A percentile compares a stretch with the other conserved stretches of the same genome.
These are phyloP conservation scores for Clarias magur DNA, from an alignment of 2,113 vertebrate genomes.

Conservation along the genomic window DNA sequence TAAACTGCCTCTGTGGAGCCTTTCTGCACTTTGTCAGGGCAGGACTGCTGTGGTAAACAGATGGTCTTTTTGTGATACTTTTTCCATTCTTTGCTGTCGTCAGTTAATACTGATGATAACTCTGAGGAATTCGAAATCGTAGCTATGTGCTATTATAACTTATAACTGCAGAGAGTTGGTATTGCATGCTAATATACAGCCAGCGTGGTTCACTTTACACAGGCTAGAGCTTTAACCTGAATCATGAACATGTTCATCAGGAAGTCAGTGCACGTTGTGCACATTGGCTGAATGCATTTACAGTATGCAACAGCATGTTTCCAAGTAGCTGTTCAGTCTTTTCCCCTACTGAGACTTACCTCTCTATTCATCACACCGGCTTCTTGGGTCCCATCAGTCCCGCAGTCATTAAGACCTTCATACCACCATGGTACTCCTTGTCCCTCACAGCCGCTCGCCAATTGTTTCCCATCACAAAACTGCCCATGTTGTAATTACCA, in stretches of 20 bases:
- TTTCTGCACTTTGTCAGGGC: slow-evolving; percentile 41
- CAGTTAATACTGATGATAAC: slow-evolving; percentile 23
- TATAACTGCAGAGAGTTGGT: neutral
- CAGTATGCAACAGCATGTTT: slow-evolving; percentile 38
- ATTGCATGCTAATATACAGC: neutral
- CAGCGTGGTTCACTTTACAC: neutral
- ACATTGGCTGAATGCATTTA: slow-evolving; percentile 11
- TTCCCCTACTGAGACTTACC: slow-evolving; percentile 30
- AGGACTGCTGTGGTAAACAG: slow-evolving; percentile 7
- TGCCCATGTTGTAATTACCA: slow-evolving; percentile 99
- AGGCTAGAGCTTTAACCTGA: slow-evolving; percentile 5
- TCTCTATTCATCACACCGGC: slow-evolving; percentile 42
- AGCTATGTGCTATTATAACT: neutral
- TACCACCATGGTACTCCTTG: slow-evolving; percentile 56
- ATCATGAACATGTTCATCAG: slow-evolving; percentile 13
- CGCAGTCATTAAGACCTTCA: slow-evolving; percentile 52
- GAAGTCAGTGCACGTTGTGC: neutral
- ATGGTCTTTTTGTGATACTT: slow-evolving; percentile 7
- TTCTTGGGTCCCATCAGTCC: slow-evolving; percentile 46
- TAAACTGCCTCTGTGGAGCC: slow-evolving; percentile 70
- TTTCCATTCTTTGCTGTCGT: neutral
- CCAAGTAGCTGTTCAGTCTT: slow-evolving; percentile 29
- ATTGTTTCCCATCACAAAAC: slow-evolving; percentile 87
- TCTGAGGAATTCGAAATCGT: neutral
- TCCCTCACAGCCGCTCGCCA: slow-evolving; percentile 80